Base-by-base conservation (phyloP, 2,888 invertebrate genomes). In the Brenthis daphne region DNA sequence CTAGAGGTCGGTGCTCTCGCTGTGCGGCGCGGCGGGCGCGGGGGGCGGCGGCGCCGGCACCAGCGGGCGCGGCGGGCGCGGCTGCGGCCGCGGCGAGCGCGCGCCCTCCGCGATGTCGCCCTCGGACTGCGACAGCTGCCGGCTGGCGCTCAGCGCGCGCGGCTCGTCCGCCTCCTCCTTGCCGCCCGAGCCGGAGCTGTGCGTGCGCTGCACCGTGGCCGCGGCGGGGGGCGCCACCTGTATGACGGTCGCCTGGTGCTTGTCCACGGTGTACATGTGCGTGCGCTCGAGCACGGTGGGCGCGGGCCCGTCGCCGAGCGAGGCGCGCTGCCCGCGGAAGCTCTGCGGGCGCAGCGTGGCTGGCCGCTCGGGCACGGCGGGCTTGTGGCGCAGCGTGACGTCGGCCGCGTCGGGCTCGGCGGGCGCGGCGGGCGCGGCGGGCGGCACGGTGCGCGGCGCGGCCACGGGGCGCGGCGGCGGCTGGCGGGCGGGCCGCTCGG, bases 361-460 rank as follows among this genome's bases (percentile, higher is more conserved):
- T 61, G 97, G 97, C 67, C 97, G 94, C 84, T 97, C 96, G 63
- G 97, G 97, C 75, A 97, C 94, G 64, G 96, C 96, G 6, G 97
- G 97, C 86, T 97, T 97, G 82, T 94, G 90, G 37, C 95, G 92
- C 74, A 95, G 82, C 80, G 93, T 93, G 57, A 95, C 94, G 57
- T 85, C 86, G 48, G 79, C 85, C 37, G 95, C 94, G 57, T 85
- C 86, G 48, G 79, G 85, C 37, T 85, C 85, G 33, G 82, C 83
- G 16, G 81, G 81, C 16, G 81, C 85, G 33, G 82, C 83, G 16
- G 81, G 81, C 16, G 81, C 83, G 73, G 79, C 87, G 24, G 89
- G 88, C 70, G 87, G 73, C 58, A 88, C 77, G 24, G 92, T 90
- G 60, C 93, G 84, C 67, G 93, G 93, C 69, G 93, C 88, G 24